Evolutionary conservation across 2,888 invertebrate species (phyloP).

Genomic region (Bursaphelenchus okinawaensis): DNA sequence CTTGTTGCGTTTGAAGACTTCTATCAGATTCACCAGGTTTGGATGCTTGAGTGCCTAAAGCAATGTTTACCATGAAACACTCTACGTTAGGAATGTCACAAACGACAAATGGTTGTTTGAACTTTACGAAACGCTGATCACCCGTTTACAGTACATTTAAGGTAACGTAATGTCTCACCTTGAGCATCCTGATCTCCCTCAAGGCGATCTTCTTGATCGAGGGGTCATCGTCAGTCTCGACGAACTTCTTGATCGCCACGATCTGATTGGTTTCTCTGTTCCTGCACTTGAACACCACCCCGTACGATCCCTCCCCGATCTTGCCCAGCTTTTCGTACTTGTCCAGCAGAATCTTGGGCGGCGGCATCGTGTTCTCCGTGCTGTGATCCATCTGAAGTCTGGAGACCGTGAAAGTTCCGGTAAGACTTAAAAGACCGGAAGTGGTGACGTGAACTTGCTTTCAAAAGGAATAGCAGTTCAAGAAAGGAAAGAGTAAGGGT

Average conservation of each 20-base stretch:
- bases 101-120: not conserved
- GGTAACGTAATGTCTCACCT: too few relatives aligned
- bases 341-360: constrained; percentile 7
- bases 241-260: constrained; percentile 87
- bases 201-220: constrained; percentile 82
- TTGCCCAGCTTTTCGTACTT: constrained; percentile 64
- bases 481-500: too few relatives aligned
- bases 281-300: constrained; percentile 60
- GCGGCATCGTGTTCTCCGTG: not conserved
- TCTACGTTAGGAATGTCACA: not conserved
- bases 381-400: not conserved
- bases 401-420: not conserved
- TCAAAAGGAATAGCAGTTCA: too few relatives aligned
- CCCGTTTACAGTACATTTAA: too few relatives aligned
- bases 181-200: constrained; percentile 82
- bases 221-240: constrained; percentile 84
- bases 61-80: constrained; percentile 16
- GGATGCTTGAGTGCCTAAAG: constrained; percentile 91
- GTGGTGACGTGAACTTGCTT: not conserved
- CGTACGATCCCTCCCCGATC: constrained; percentile 90
- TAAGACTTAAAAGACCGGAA: not conserved
- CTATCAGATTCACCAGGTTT: constrained; percentile 89
- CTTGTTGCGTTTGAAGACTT: constrained; percentile 81
- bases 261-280: constrained; percentile 72
- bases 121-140: too few relatives aligned